These are phyloP conservation scores for Baccha elongata DNA, from an alignment of 2,888 invertebrate genomes.

Conservation along the genomic window DNA sequence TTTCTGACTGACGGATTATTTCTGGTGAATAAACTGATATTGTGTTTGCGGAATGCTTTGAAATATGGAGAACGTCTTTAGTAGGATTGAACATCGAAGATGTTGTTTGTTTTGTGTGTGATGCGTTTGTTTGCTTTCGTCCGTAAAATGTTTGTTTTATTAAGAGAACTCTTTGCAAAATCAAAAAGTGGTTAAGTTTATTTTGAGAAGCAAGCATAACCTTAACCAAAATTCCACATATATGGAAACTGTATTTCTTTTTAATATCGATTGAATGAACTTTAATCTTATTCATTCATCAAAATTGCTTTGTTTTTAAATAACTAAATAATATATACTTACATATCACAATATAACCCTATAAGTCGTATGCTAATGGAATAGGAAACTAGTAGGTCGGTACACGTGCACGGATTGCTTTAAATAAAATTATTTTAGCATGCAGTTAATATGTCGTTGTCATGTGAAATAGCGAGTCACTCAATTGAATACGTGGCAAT, in stretches of 20 bases:
- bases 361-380: background rate
- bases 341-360: background rate
- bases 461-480: slow-evolving; percentile 56
- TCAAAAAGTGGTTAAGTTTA: background rate
- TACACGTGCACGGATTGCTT: too few relatives aligned
- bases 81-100: slow-evolving; percentile 16
- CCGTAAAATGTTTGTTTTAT: slow-evolving; percentile 18
- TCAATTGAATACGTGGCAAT: slow-evolving; percentile 56
- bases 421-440: slow-evolving; percentile 11
- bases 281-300: slow-evolving; percentile 1
- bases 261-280: background rate
- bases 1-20: slow-evolving; percentile 55
- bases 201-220: background rate
- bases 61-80: slow-evolving; percentile 26
- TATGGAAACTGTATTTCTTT: too few relatives aligned
- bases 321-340: too few relatives aligned
- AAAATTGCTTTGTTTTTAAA: too few relatives aligned
- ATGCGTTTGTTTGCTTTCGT: slow-evolving; percentile 10
- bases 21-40: slow-evolving; percentile 45
- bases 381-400: background rate
- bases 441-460: slow-evolving; percentile 37
- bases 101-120: slow-evolving; percentile 10
- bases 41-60: slow-evolving; percentile 61
- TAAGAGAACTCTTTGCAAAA: background rate
- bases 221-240: background rate